Evolutionary conservation across 2,113 vertebrate species (phyloP).

Genomic region (Oceanodroma tethys): DNA sequence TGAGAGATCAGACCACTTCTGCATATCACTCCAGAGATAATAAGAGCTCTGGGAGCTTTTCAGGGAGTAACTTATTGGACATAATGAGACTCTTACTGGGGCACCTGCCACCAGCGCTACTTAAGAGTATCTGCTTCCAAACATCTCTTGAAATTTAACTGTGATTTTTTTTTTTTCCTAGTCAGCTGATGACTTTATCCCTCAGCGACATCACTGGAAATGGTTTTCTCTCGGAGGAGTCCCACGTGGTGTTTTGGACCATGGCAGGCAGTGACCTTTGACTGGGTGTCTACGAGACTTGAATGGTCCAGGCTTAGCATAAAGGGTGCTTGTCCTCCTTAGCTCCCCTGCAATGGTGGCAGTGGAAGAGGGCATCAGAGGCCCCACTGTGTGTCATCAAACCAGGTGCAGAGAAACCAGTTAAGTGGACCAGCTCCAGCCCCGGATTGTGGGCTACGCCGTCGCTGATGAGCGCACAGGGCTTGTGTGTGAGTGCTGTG

Average conservation of each 20-base stretch:
- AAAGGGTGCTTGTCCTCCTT: not conserved
- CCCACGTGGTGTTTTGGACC: rapidly evolving
- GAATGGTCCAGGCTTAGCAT: not conserved
- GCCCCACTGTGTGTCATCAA: not conserved
- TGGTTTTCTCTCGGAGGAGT: not conserved
- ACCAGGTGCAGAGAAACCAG: not conserved
- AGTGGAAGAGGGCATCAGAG: not conserved
- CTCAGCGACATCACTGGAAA: not conserved
- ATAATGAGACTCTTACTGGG: constrained; percentile 5
- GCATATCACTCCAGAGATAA: not conserved
- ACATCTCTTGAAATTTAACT: not conserved
- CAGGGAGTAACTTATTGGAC: constrained; percentile 5
- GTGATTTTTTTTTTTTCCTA: not conserved
- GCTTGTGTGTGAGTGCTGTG: not conserved
- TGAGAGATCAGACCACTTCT: constrained; percentile 7
- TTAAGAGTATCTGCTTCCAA: not conserved
- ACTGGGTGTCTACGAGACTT: rapidly evolving
- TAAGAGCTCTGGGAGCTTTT: constrained; percentile 41
- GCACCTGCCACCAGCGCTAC: not conserved
- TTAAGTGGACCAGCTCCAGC: not conserved
- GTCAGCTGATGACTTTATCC: not conserved
- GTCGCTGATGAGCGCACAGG: rapidly evolving
- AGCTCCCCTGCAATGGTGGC: not conserved
- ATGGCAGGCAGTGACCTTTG: not conserved
- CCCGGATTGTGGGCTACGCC: rapidly evolving